A percentile compares a stretch with the other conserved stretches of the same genome.
Evolutionary conservation across 2,888 invertebrate genomes (phyloP).

Genomic region (Drosophila barbarae): DNA sequence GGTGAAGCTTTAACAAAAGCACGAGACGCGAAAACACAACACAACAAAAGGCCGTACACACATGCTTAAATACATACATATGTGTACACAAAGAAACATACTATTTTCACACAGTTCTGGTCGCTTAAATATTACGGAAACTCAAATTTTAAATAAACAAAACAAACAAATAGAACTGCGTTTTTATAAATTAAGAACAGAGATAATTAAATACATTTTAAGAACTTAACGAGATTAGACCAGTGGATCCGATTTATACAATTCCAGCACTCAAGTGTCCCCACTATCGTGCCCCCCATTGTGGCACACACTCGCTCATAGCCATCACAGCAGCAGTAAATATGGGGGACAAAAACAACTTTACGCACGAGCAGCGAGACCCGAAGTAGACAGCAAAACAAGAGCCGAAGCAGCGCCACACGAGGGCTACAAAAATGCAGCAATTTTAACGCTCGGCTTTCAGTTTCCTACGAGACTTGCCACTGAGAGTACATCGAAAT

Average conservation of each 20-base stretch:
- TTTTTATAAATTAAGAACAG: not conserved
- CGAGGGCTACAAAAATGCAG: constrained; percentile 64
- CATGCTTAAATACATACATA: constrained; percentile 4
- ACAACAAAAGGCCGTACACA: constrained; percentile 7
- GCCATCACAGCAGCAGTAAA: constrained; percentile 12
- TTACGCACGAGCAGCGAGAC: constrained; percentile 47
- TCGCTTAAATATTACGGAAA: not conserved
- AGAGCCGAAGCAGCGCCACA: constrained; percentile 28
- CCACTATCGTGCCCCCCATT: not conserved
- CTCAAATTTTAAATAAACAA: not conserved
- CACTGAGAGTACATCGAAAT: constrained; percentile 43
- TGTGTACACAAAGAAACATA: constrained; percentile 17
- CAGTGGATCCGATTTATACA: not conserved
- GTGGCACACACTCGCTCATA: constrained; percentile 14
- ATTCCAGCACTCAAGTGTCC: not conserved
- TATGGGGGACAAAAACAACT: constrained; percentile 42
- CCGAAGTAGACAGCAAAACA: constrained; percentile 52
- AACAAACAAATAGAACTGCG: not conserved
- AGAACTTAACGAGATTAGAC: not conserved
- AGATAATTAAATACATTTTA: not conserved
- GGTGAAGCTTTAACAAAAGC: constrained; percentile 38
- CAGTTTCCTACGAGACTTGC: constrained; percentile 62
- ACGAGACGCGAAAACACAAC: constrained; percentile 55
- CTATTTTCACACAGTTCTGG: not conserved
- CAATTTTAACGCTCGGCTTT: constrained; percentile 55